phyloP scores from a whole-genome alignment of 2,797 vertebrate genomes.

The Darevskia mixta region DNA sequence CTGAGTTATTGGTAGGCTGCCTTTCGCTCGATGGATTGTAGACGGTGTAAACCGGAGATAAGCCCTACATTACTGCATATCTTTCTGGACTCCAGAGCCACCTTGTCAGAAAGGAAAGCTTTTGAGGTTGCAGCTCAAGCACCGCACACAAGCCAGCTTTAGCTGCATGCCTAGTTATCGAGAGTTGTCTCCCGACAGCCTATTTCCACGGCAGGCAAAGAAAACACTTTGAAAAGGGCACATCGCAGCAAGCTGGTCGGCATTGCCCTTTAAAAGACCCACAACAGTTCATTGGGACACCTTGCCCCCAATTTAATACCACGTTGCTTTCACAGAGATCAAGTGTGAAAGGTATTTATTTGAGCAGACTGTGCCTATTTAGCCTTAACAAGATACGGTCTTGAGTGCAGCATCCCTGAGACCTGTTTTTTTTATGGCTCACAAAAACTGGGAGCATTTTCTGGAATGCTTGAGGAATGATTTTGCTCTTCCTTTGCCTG shows the following conservation, averaged over 20 bases:
- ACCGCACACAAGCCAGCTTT: neutral
- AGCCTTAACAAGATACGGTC: constrained; percentile 5
- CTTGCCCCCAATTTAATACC: neutral
- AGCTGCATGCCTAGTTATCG: too few species aligned
- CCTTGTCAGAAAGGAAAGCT: neutral
- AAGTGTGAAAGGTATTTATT: neutral
- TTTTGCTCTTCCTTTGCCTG: neutral
- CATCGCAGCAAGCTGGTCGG: neutral
- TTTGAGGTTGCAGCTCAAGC: neutral
- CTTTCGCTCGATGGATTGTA: neutral
- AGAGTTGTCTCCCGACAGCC: neutral
- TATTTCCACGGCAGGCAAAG: neutral
- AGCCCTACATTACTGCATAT: neutral
- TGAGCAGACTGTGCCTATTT: neutral
- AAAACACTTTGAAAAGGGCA: neutral
- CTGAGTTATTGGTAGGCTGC: neutral
- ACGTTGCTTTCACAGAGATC: neutral
- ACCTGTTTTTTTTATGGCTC: constrained; percentile 1
- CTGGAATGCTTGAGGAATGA: neutral
- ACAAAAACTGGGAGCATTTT: neutral
- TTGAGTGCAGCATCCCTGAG: neutral
- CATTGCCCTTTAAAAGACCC: neutral
- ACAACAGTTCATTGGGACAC: neutral
- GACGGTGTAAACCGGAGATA: neutral
- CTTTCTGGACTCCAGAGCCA: neutral